These are phyloP conservation scores for Oncopodura yosiiana DNA, from an alignment of 1,140 invertebrate genomes.

Conservation along the genomic window DNA sequence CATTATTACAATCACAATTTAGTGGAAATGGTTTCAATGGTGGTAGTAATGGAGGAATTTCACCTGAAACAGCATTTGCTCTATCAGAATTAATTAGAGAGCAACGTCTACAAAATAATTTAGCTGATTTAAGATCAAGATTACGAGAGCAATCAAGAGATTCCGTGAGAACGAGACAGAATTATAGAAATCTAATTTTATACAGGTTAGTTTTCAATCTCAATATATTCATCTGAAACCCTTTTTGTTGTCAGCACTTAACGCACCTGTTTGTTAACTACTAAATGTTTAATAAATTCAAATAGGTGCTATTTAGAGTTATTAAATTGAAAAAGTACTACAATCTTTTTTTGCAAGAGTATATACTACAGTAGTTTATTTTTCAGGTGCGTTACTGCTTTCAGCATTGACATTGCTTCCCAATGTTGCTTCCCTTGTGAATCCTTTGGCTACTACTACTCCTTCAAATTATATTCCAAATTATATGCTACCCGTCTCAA, in stretches of 20 bases:
- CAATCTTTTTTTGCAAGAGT: too few species aligned
- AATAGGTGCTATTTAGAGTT: too few species aligned
- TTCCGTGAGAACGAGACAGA: constrained; percentile 17
- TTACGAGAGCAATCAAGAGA: constrained; percentile 15
- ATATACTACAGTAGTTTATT: too few species aligned
- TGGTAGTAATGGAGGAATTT: background rate
- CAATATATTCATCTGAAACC: too few species aligned
- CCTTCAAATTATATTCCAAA: constrained; percentile 3
- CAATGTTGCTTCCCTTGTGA: constrained; percentile 16
- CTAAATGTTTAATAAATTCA: too few species aligned
- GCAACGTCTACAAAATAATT: constrained; percentile 20
- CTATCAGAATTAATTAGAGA: constrained; percentile 23
- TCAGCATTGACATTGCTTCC: constrained; percentile 26
- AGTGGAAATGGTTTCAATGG: too few species aligned
- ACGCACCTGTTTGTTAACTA: too few species aligned
- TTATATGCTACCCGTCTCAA: constrained; percentile 18
- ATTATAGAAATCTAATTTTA: constrained; percentile 26
- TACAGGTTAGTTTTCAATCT: too few species aligned
- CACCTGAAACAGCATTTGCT: constrained; percentile 6
- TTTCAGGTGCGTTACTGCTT: constrained; percentile 26
- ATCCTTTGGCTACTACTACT: constrained; percentile 13
- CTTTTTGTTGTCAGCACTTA: too few species aligned
- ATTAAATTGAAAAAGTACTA: too few species aligned
- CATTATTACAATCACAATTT: too few species aligned
- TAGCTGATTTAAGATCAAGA: constrained; percentile 20